phyloP scores from a whole-genome alignment of 2,888 invertebrate genomes.

The Xestia xanthographa region DNA sequence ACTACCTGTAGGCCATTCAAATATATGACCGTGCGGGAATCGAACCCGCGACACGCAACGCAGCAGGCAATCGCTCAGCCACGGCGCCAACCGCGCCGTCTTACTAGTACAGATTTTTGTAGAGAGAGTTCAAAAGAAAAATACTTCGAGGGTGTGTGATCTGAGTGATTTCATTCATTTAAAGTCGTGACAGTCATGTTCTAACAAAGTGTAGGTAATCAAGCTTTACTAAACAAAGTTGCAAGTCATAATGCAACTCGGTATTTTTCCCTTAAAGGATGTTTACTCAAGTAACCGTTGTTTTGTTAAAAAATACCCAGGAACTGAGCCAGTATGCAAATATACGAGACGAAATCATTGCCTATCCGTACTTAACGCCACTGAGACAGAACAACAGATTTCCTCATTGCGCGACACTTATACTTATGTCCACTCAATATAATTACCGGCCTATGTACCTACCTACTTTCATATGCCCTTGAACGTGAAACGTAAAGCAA shows the following conservation, averaged over 20 bases:
- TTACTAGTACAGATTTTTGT: too few relatives aligned
- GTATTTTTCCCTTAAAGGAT: constrained; percentile 9
- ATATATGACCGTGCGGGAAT: too few relatives aligned
- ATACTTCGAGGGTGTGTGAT: neutral
- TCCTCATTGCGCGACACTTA: constrained; percentile 17
- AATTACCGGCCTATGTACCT: neutral
- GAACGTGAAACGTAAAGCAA: constrained; percentile 8
- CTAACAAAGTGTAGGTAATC: too few relatives aligned
- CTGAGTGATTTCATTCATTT: too few relatives aligned
- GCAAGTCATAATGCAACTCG: neutral
- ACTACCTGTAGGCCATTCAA: too few relatives aligned
- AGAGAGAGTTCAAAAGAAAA: too few relatives aligned
- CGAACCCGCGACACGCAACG: too few relatives aligned
- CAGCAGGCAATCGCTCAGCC: too few relatives aligned
- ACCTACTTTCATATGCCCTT: constrained; percentile 24
- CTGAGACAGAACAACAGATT: constrained; percentile 25
- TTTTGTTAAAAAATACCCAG: constrained; percentile 29
- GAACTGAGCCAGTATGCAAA: constrained; percentile 35
- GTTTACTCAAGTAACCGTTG: constrained; percentile 18
- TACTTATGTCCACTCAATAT: neutral
- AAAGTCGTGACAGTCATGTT: too few relatives aligned
- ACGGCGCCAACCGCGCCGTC: too few relatives aligned
- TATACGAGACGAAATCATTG: constrained; percentile 17
- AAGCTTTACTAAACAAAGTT: neutral
- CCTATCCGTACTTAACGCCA: neutral